Conservation (phyloP, 2,113 vertebrate genomes). For the Calidris pugnax region DNA sequence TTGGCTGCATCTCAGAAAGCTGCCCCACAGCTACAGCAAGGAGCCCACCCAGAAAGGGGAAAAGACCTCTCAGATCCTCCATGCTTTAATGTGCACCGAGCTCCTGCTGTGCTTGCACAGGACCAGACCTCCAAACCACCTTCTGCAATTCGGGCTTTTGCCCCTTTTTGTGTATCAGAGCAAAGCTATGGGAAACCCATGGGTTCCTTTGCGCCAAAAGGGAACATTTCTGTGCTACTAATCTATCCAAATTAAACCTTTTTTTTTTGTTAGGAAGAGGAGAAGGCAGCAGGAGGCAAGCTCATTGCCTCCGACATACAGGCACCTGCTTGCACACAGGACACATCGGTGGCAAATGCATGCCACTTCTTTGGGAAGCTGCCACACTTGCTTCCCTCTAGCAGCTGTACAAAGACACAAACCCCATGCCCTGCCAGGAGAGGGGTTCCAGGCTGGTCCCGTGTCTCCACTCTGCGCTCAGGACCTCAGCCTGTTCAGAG, state of each 20-base stretch:
- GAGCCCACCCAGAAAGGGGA: neutral
- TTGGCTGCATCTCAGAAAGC: neutral
- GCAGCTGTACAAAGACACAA: neutral
- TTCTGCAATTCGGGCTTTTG: neutral
- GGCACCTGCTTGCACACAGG: neutral
- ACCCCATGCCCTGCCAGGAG: fast-evolving
- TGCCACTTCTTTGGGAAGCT: neutral
- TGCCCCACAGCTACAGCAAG: neutral
- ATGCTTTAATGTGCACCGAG: neutral
- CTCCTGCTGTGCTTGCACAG: neutral
- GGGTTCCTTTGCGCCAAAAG: neutral
- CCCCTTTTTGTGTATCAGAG: neutral
- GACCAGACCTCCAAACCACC: fast-evolving
- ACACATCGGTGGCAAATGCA: neutral
- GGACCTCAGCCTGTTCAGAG: fast-evolving
- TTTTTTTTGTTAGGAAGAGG: neutral
- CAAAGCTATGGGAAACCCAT: neutral
- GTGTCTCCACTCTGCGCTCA: fast-evolving
- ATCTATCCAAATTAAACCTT: too few species aligned
- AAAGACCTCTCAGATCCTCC: neutral
- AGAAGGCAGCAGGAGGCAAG: neutral
- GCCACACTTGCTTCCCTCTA: neutral
- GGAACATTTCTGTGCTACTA: neutral
- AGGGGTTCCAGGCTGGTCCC: neutral
- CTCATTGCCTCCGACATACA: fast-evolving